These are phyloP conservation scores for Limonius californicus DNA, from an alignment of 1,140 invertebrate genomes.

Conservation along the genomic window DNA sequence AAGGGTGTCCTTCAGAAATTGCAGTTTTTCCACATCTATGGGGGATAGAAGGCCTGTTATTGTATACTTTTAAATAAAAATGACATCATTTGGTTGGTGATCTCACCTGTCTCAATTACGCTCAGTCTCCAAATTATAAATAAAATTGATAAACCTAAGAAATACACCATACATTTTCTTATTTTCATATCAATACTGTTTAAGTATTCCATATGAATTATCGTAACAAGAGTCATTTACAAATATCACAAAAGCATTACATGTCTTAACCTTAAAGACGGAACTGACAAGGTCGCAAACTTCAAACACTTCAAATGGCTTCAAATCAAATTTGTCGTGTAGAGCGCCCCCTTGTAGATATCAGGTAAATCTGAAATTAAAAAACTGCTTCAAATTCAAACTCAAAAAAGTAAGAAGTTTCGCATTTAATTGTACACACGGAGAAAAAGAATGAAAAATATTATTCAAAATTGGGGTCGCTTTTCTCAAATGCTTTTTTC, in stretches of 20 bases:
- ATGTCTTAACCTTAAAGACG: too few relatives aligned
- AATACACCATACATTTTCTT: slow-evolving; percentile 25
- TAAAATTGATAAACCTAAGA: slow-evolving; percentile 28
- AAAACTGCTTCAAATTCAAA: too few relatives aligned
- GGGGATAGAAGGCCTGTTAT: slow-evolving; percentile 14
- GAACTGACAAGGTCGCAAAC: too few relatives aligned
- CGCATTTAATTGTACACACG: too few relatives aligned
- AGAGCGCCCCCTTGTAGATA: too few relatives aligned
- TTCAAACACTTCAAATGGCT: too few relatives aligned
- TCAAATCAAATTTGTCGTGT: too few relatives aligned
- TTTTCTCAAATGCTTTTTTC: too few relatives aligned
- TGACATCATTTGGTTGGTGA: not conserved
- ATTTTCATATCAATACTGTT: slow-evolving; percentile 24
- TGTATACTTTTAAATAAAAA: slow-evolving; percentile 10
- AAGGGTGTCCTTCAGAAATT: slow-evolving; percentile 34
- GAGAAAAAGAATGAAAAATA: too few relatives aligned
- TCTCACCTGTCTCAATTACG: slow-evolving; percentile 36
- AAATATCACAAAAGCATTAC: not conserved
- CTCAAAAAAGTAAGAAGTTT: too few relatives aligned
- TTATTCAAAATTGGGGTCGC: too few relatives aligned
- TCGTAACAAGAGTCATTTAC: not conserved
- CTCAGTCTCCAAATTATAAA: slow-evolving; percentile 41
- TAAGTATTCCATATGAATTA: slow-evolving; percentile 21
- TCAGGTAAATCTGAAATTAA: too few relatives aligned
- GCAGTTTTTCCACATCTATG: slow-evolving; percentile 33